phyloP scores from a whole-genome alignment of 2,888 invertebrate species.

The Spialia ferax region DNA sequence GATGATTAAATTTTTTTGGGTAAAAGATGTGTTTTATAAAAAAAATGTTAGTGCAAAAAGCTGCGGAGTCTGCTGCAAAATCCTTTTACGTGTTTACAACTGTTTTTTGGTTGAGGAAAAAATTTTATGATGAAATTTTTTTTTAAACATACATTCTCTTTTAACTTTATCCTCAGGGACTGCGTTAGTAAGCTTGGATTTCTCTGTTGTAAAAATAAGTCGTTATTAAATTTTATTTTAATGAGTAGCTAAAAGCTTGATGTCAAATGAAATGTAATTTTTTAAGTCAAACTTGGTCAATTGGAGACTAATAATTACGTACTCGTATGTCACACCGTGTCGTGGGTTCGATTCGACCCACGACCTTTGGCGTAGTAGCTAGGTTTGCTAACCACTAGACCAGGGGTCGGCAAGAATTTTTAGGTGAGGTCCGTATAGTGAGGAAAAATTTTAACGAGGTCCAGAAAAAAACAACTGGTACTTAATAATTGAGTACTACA shows the following conservation, averaged over 20 bases:
- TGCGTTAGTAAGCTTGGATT: neutral
- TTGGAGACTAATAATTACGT: too few relatives aligned
- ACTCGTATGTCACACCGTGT: too few relatives aligned
- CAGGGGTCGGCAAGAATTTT: too few relatives aligned
- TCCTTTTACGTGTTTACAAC: neutral
- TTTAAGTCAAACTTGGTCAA: neutral
- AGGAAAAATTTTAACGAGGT: too few relatives aligned
- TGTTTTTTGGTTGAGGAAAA: neutral
- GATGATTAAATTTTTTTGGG: conserved; percentile 19
- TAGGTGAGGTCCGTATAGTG: too few relatives aligned
- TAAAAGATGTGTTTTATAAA: neutral
- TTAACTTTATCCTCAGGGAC: neutral
- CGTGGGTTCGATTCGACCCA: too few relatives aligned
- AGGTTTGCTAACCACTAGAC: too few relatives aligned
- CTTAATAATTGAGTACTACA: too few relatives aligned
- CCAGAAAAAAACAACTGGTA: too few relatives aligned
- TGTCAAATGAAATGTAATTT: too few relatives aligned
- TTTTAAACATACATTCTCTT: neutral
- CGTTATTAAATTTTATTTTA: too few relatives aligned
- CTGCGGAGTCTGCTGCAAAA: neutral
- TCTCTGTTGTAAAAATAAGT: neutral
- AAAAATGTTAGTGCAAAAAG: neutral
- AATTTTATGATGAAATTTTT: neutral
- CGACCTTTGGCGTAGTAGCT: too few relatives aligned
- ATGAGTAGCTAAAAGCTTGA: neutral